These are phyloP conservation scores for Apogon hyalosoma DNA, from an alignment of 2,797 vertebrate genomes.

Conservation along the genomic window DNA sequence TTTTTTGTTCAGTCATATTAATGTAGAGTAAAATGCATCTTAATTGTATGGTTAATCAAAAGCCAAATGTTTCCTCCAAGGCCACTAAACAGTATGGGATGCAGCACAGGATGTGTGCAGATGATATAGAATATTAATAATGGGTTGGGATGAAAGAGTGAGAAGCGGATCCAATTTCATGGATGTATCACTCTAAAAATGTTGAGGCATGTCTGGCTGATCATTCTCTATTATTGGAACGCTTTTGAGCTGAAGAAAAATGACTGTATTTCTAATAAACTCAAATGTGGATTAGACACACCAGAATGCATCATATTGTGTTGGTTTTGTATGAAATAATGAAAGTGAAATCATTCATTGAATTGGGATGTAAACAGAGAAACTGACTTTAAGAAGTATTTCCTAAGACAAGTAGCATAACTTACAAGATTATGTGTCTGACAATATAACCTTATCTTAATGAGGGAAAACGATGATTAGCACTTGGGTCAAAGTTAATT, in stretches of 20 bases:
- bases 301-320: constrained; percentile 65
- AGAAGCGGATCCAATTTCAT: constrained; percentile 82
- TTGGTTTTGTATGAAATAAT: constrained; percentile 71
- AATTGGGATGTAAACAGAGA: constrained; percentile 71
- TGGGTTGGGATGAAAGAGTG: constrained; percentile 64
- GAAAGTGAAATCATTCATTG: constrained; percentile 66
- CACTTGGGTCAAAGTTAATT: constrained; percentile 10
- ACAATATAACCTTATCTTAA: constrained; percentile 38
- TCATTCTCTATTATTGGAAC: constrained; percentile 72
- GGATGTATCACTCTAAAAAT: constrained; percentile 77
- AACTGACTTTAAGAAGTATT: constrained; percentile 70
- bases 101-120: constrained; percentile 46
- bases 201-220: constrained; percentile 70
- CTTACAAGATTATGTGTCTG: constrained; percentile 29
- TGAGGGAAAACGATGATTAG: constrained; percentile 5
- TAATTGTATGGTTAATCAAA: constrained; percentile 67
- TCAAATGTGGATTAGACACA: constrained; percentile 78
- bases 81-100: constrained; percentile 63
- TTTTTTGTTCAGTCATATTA: constrained; percentile 45
- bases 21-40: constrained; percentile 48
- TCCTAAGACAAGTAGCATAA: constrained; percentile 34
- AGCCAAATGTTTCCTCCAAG: constrained; percentile 65
- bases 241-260: constrained; percentile 68
- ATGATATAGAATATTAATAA: constrained; percentile 80
- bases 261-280: constrained; percentile 73